Percentiles rank a stretch among this genome's conserved stretches.
Conservation (phyloP, 1,140 invertebrate genomes). For the Aricia agestis region DNA sequence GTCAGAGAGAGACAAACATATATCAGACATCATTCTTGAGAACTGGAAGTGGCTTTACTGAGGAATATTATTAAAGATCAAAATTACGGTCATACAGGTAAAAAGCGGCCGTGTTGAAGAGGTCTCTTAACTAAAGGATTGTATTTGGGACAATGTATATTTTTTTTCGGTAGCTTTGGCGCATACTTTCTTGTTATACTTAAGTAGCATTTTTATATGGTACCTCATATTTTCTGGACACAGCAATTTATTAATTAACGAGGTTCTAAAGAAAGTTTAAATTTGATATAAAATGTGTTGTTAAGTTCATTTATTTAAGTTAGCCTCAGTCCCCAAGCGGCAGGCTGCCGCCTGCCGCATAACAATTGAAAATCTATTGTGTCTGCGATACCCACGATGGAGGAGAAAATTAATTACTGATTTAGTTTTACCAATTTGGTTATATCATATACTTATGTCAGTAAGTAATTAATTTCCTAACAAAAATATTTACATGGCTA, state of each 20-base stretch:
- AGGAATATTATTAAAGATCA: slow-evolving; percentile 64
- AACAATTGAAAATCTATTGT: too few species aligned
- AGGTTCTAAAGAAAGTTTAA: neutral
- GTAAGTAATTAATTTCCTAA: too few species aligned
- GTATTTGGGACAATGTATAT: slow-evolving; percentile 36
- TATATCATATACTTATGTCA: too few species aligned
- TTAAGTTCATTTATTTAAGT: neutral
- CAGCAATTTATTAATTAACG: neutral
- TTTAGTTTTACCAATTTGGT: too few species aligned
- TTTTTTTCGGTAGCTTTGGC: slow-evolving; percentile 40
- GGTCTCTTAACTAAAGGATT: slow-evolving; percentile 30
- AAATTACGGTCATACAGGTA: slow-evolving; percentile 60
- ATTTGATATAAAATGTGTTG: neutral
- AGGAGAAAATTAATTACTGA: too few species aligned
- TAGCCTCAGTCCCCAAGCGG: too few species aligned
- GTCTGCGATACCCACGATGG: too few species aligned
- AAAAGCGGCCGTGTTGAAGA: slow-evolving; percentile 53
- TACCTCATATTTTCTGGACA: slow-evolving; percentile 26
- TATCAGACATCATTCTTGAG: slow-evolving; percentile 52
- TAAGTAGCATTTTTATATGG: slow-evolving; percentile 14
- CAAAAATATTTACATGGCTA: too few species aligned
- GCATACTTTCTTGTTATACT: slow-evolving; percentile 7
- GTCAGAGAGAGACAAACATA: slow-evolving; percentile 47
- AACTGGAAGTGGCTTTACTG: slow-evolving; percentile 66
- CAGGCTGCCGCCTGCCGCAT: too few species aligned